Evolutionary conservation across 2,113 vertebrate genomes (phyloP).

Genomic region (Ahaetulla prasina): DNA sequence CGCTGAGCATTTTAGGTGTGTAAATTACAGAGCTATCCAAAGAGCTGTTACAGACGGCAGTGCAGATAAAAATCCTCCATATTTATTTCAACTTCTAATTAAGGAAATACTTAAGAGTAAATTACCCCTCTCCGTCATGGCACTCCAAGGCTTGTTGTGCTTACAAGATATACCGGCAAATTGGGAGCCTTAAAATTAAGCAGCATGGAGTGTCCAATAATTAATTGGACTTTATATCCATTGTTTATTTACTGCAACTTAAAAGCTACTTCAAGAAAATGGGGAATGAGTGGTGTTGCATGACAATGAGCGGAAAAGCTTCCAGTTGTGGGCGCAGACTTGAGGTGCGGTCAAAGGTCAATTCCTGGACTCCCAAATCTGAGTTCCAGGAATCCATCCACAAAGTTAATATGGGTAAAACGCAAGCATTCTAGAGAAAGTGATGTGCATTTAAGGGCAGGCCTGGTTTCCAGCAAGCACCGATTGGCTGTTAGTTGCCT

Average conservation of each 20-base stretch:
- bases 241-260: conserved; percentile 72
- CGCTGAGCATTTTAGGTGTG: neutral
- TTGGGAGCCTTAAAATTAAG: conserved; percentile 74
- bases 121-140: conserved; percentile 28
- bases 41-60: conserved; percentile 23
- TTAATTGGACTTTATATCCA: conserved; percentile 70
- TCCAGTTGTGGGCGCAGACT: conserved; percentile 57
- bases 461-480: neutral
- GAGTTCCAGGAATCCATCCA: accelerated
- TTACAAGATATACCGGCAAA: conserved; percentile 70
- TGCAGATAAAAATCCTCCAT: conserved; percentile 44
- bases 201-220: conserved; percentile 73
- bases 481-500: neutral
- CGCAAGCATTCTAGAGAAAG: neutral
- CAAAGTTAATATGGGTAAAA: neutral
- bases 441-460: neutral
- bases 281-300: conserved; percentile 53
- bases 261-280: conserved; percentile 61
- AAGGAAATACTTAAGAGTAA: conserved; percentile 48
- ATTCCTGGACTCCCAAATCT: conserved; percentile 10
- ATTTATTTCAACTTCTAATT: conserved; percentile 38
- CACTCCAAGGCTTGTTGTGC: conserved; percentile 62
- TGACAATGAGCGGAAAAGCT: conserved; percentile 63
- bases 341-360: conserved; percentile 49
- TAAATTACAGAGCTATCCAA: conserved; percentile 17